Percentiles rank a stretch among this genome's conserved stretches.
These are phyloP conservation scores for Tachysurus vachellii DNA, from an alignment of 2,113 vertebrate species.

Conservation along the genomic window DNA sequence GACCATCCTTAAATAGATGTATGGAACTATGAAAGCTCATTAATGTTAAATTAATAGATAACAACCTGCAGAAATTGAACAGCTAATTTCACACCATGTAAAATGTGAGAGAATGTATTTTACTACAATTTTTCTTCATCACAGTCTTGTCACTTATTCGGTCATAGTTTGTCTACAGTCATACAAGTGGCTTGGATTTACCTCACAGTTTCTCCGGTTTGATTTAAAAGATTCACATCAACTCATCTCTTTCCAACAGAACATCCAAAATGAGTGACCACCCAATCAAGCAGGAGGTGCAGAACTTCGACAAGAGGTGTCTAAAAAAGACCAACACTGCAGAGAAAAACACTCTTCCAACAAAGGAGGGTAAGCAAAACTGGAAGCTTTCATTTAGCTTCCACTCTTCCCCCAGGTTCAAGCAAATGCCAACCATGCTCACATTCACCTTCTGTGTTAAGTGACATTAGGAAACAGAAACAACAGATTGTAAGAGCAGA, in stretches of 20 bases:
- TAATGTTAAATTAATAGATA: neutral
- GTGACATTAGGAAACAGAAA: conserved; percentile 4
- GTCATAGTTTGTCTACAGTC: neutral
- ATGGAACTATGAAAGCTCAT: neutral
- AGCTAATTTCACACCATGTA: neutral
- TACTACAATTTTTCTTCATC: neutral
- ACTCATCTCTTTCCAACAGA: conserved; percentile 32
- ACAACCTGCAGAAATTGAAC: neutral
- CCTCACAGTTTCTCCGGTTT: neutral
- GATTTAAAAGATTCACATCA: neutral
- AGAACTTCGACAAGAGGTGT: conserved; percentile 77
- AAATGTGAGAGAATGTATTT: neutral
- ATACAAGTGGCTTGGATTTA: neutral
- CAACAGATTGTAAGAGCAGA: conserved; percentile 13
- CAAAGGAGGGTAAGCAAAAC: conserved; percentile 75
- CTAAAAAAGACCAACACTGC: conserved; percentile 77
- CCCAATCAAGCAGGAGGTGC: conserved; percentile 60
- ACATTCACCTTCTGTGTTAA: conserved; percentile 10
- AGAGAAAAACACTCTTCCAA: conserved; percentile 79
- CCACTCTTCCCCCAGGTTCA: conserved; percentile 5
- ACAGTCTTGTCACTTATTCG: neutral
- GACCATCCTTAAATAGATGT: neutral
- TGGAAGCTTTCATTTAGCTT: neutral
- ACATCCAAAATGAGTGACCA: conserved; percentile 65
- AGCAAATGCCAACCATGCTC: neutral